A percentile compares a stretch with the other conserved stretches of the same genome.
Conservation (phyloP, 2,797 vertebrate genomes). For the Melanotaenia boesemani region DNA sequence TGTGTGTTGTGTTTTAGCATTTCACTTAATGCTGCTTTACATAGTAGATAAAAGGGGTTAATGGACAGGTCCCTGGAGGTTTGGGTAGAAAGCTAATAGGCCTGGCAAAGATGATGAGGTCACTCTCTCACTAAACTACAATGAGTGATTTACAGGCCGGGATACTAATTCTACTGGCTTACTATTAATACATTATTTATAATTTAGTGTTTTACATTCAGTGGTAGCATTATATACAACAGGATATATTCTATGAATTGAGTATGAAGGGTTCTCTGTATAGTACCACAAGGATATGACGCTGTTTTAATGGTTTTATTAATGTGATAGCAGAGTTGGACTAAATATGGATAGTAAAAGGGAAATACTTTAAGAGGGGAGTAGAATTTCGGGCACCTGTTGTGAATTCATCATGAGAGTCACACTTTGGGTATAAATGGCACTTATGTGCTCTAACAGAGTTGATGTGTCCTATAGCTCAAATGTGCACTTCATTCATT, state of each 20-base stretch:
- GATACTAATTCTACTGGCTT: slow-evolving; percentile 45
- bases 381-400: slow-evolving; percentile 6
- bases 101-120: slow-evolving; percentile 78
- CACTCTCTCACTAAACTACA: slow-evolving; percentile 71
- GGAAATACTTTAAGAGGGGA: not conserved
- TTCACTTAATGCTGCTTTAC: slow-evolving; percentile 68
- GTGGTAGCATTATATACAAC: slow-evolving; percentile 8
- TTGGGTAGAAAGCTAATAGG: slow-evolving; percentile 77
- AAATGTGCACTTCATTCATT: slow-evolving; percentile 51
- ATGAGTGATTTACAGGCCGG: slow-evolving; percentile 64
- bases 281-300: slow-evolving; percentile 1
- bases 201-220: slow-evolving; percentile 40
- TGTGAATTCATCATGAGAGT: slow-evolving; percentile 22
- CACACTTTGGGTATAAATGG: slow-evolving; percentile 14
- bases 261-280: slow-evolving; percentile 11
- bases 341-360: not conserved
- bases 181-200: slow-evolving; percentile 66
- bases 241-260: slow-evolving; percentile 21
- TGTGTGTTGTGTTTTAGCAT: slow-evolving; percentile 43
- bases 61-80: slow-evolving; percentile 74
- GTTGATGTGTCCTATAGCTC: slow-evolving; percentile 52
- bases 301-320: not conserved
- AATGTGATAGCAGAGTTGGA: not conserved
- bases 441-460: slow-evolving; percentile 22
- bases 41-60: slow-evolving; percentile 72